These are phyloP conservation scores for Athetis lepigone DNA, from an alignment of 2,888 invertebrate species.

Conservation along the genomic window DNA sequence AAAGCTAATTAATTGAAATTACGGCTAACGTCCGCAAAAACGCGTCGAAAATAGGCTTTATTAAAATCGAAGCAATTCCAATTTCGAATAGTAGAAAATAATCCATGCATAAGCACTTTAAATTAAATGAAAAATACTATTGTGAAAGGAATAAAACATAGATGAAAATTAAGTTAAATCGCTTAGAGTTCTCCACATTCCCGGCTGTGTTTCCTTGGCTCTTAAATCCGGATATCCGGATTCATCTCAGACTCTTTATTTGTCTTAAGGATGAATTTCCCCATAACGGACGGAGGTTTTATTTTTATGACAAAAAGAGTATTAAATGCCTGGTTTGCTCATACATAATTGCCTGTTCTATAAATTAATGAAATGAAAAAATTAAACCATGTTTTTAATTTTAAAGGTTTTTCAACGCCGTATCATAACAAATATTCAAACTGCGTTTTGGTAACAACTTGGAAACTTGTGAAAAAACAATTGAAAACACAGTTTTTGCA, in stretches of 20 bases:
- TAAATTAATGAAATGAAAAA: too few species aligned
- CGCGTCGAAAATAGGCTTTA: too few species aligned
- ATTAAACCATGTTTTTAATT: too few species aligned
- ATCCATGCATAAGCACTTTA: background rate
- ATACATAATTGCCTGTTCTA: too few species aligned
- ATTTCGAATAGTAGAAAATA: background rate
- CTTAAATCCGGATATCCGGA: conserved; percentile 81
- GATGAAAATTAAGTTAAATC: conserved; percentile 75
- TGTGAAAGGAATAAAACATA: conserved; percentile 57
- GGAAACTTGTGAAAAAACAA: background rate
- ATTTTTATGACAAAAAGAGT: conserved; percentile 40
- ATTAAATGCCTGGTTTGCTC: conserved; percentile 27
- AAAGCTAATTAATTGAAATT: conserved; percentile 45
- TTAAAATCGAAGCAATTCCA: too few species aligned
- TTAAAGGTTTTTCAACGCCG: too few species aligned
- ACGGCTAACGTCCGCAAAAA: conserved; percentile 5
- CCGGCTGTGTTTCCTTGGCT: conserved; percentile 76
- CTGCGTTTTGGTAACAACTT: background rate
- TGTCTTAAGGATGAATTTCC: conserved; percentile 72
- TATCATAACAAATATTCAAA: too few species aligned
- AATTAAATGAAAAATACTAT: background rate
- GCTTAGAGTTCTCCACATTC: conserved; percentile 72
- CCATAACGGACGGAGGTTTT: conserved; percentile 36
- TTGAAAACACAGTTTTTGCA: background rate
- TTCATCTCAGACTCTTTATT: conserved; percentile 74